These are phyloP conservation scores for Oikopleura dioica DNA, from an alignment of 23 tunicate species.

Conservation along the genomic window DNA sequence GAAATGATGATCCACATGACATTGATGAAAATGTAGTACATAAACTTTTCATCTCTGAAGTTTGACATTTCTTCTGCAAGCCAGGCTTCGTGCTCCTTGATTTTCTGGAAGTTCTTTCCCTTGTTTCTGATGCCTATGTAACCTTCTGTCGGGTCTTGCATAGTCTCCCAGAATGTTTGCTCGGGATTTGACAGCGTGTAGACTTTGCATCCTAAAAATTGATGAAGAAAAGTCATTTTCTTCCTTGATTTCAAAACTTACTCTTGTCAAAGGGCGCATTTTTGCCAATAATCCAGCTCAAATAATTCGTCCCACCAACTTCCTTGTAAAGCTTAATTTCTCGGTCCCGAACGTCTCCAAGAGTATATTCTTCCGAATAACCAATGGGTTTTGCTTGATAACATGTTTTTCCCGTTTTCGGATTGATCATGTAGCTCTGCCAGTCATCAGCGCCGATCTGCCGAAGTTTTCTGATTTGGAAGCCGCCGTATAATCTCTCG, in stretches of 20 bases:
- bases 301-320: not conserved
- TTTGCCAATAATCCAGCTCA: not conserved
- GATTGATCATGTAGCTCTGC: constrained; percentile 2
- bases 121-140: not conserved
- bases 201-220: constrained; percentile 1
- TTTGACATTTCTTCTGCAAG: not conserved
- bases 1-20: constrained; percentile 10
- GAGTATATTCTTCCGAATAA: not conserved
- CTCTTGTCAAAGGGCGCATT: constrained; percentile 1
- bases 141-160: constrained; percentile 7
- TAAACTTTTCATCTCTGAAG: constrained; percentile 1
- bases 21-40: constrained; percentile 7
- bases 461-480: constrained; percentile 3
- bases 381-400: not conserved
- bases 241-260: not conserved
- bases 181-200: constrained; percentile 7
- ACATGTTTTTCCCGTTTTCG: not conserved
- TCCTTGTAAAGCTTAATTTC: not conserved
- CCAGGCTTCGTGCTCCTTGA: not conserved
- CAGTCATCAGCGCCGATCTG: not conserved
- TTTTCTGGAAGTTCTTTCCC: not conserved
- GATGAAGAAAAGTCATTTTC: not conserved
- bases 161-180: constrained; percentile 2
- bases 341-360: not conserved
- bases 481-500: constrained; percentile 7